phyloP scores from a whole-genome alignment of 2,888 invertebrate species.

The Ormyrus pomaceus region DNA sequence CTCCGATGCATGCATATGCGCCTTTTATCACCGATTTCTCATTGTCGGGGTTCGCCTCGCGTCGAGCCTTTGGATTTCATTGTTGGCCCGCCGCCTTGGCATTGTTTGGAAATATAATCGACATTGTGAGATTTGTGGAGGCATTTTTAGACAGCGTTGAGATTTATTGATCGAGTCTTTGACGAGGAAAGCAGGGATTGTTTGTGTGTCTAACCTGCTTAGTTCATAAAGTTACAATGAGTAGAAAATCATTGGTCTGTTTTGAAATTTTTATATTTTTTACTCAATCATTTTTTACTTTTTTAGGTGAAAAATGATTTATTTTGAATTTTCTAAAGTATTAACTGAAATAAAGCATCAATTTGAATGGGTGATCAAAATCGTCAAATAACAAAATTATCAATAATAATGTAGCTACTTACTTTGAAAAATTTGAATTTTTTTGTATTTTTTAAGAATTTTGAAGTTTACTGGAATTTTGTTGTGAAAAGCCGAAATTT shows the following conservation, averaged over 20 bases:
- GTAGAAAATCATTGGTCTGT: too few species aligned
- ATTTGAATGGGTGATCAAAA: not conserved
- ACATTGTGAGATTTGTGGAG: too few species aligned
- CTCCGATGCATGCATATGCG: constrained; percentile 20
- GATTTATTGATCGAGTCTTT: too few species aligned
- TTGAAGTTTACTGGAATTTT: not conserved
- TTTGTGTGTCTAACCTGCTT: too few species aligned
- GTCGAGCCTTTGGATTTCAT: not conserved
- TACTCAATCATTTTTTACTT: not conserved
- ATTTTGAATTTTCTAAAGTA: not conserved
- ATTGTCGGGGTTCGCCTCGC: not conserved
- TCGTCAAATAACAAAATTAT: not conserved
- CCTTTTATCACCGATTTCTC: not conserved
- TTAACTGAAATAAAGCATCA: not conserved
- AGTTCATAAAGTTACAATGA: too few species aligned
- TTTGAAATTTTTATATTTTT: not conserved
- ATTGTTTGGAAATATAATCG: not conserved
- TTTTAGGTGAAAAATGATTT: not conserved
- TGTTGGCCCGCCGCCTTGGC: not conserved
- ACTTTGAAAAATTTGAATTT: constrained; percentile 46
- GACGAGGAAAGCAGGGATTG: too few species aligned
- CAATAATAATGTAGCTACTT: constrained; percentile 23
- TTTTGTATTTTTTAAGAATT: constrained; percentile 38
- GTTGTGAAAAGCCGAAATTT: constrained; percentile 43
- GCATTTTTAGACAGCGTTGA: too few species aligned